Evolutionary conservation across 1,140 invertebrate species (phyloP), one percentile per base, ranked within the genome.

Genomic region (Forficula auricularia): DNA sequence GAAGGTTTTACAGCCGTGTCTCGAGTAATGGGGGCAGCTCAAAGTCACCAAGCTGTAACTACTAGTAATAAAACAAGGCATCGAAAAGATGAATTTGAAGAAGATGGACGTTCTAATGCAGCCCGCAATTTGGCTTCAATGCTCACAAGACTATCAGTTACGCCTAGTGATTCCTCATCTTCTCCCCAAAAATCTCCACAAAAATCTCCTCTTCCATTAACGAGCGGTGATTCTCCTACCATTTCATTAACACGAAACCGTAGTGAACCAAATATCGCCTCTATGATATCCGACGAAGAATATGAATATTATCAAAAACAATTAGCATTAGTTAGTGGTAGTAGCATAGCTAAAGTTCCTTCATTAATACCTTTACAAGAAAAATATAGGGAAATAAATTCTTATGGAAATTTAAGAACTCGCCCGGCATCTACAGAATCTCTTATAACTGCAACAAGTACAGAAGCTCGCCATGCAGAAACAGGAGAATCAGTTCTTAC

Each of bases 1-100:
- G 44, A 46, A 46, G 39, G 18, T 4, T 37, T 46, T 15, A 46
- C 62, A 16, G 71, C 71, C 3, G 70, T 72, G 43, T 70, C 69
- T 42, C 68, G 67, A 47, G 72, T 78, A 4, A 77, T 78, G 74
- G 61, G 65, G 12, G 73, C 68, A 2, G 74, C 74, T 0, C 63
- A 72, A 19, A 63, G 67, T 27, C 73, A 75, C 47, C 64, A 70
- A 32, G 75, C 74, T 3, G 69, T 66, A 19, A 68, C 68, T 36
- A 67, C 65, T 38, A 65, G 61, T 22, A 64, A 69, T 40, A 64
- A 65, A 42, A 58, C 57, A 30, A 62, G 62, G 16, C 61, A 63
- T 58, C 58, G 48, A 40, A 52, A 60, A 46, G 54, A 62, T 34
- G 48, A 50, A 19, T 38, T 41, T 13, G 39, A 45, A 6, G 37